A percentile compares a stretch with the other conserved stretches of the same genome.
Conservation (phyloP, 1,140 invertebrate species). For the Xylocopa sonorina region DNA sequence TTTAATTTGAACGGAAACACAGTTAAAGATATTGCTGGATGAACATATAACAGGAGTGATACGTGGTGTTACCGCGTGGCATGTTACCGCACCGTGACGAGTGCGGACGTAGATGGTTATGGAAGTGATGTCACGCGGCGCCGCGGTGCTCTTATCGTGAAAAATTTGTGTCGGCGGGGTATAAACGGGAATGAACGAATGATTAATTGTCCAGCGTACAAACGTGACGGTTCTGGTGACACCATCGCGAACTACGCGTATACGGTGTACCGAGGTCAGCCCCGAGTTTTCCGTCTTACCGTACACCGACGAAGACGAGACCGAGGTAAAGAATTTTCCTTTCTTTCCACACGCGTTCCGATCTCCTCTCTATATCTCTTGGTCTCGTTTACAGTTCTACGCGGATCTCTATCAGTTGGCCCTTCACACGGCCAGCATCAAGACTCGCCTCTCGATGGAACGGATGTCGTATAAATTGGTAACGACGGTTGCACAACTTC, state of each 20-base stretch:
- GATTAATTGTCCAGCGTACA: conserved; percentile 74
- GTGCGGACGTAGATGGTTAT: too few relatives aligned
- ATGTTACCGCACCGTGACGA: too few relatives aligned
- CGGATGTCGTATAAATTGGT: conserved; percentile 75
- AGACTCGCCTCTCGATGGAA: conserved; percentile 75
- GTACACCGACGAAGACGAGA: conserved; percentile 82
- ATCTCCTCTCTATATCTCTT: neutral
- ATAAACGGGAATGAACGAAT: too few relatives aligned
- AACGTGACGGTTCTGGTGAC: conserved; percentile 85
- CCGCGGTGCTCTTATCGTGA: too few relatives aligned
- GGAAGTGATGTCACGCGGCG: too few relatives aligned
- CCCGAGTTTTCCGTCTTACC: conserved; percentile 84
- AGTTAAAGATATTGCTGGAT: too few relatives aligned
- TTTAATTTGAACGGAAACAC: too few relatives aligned
- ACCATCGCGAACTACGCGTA: conserved; percentile 83
- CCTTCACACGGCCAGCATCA: conserved; percentile 76
- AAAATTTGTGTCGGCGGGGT: too few relatives aligned
- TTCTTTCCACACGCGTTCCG: too few relatives aligned
- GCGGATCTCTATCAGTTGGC: conserved; percentile 86
- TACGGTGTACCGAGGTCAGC: conserved; percentile 88
- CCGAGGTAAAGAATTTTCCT: conserved; percentile 68
- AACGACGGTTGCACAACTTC: conserved; percentile 73
- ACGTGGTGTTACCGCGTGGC: too few relatives aligned
- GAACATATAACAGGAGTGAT: too few relatives aligned
- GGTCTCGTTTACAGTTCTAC: conserved; percentile 83